Conservation (phyloP, 2,888 invertebrate genomes). For the Scelioninae gen. 1 region DNA sequence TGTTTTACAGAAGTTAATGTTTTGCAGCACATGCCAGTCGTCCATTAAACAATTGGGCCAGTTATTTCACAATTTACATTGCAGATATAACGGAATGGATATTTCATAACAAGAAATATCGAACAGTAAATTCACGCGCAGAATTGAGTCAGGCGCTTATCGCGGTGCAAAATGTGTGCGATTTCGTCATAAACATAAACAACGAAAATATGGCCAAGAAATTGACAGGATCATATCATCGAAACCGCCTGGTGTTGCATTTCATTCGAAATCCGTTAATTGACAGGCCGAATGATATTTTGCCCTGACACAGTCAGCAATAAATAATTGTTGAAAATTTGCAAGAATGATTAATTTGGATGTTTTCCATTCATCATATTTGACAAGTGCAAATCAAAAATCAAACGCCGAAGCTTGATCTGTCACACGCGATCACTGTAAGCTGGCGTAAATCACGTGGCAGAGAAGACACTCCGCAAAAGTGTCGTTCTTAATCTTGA, state of each 20-base stretch:
- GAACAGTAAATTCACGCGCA: too few species aligned
- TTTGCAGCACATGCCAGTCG: too few species aligned
- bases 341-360: conserved; percentile 46
- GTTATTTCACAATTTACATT: conserved; percentile 39
- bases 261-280: conserved; percentile 40
- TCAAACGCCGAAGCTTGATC: conserved; percentile 17
- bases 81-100: conserved; percentile 8
- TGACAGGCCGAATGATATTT: conserved; percentile 49
- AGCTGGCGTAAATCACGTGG: conserved; percentile 55
- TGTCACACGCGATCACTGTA: conserved; percentile 21
- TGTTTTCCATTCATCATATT: conserved; percentile 24
- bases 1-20: too few species aligned
- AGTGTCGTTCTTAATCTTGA: conserved; percentile 48
- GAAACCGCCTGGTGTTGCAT: conserved; percentile 14
- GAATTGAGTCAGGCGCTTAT: conserved; percentile 32
- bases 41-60: too few species aligned
- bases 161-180: conserved; percentile 3
- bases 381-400: conserved; percentile 32
- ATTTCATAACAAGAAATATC: conserved; percentile 33
- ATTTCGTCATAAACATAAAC: conserved; percentile 29
- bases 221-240: conserved; percentile 33
- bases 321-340: conserved; percentile 44
- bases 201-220: conserved; percentile 41
- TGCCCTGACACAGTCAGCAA: not conserved
- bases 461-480: conserved; percentile 16